Evolutionary conservation across 2,888 invertebrate genomes (phyloP), one percentile per base, ranked within the genome.

Genomic region (Catocala sponsa): DNA sequence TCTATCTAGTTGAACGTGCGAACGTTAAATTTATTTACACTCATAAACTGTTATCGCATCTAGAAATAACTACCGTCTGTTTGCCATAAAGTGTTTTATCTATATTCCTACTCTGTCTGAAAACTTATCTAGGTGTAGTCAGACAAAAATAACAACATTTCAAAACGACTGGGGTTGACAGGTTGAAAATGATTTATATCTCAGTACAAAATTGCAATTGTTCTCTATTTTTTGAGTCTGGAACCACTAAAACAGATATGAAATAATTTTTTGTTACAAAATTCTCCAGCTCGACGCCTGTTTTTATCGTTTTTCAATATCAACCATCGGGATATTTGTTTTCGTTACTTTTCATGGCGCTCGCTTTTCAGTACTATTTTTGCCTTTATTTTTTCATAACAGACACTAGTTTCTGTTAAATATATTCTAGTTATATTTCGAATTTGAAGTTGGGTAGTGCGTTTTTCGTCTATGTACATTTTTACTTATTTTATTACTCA

Each of bases 241-340:
- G 35, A 38, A 62, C 47, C 42, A 7, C 33, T 13, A 52, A 47
- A 49, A 13, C 12, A 52, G 53, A 33, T 6, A 15, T 35, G 53
- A 52, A 52, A 54, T 49, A 53, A 49, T 62, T 54, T 44, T 6
- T 53, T 51, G 47, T 53, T 43, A 54, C 72, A 50, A 60, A 67
- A 60, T 58, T 53, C 68, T 54, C 55, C 62, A 32, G 33, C 47
- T 65, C 63, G 44, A 10, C 47, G 55, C 55, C 15, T 25, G 25
- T 4, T 53, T 46, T 56, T 70, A 74, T 76, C 73, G 60, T 64
- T 63, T 71, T 61, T 64, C 63, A 57, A 41, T 71, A 73, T 66
- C 76, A 52, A 41, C 57, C 59, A 35, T 42, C 58, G 55, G 58
- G 63, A 58, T 58, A 43, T 73, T 73, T 66, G 54, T 61, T 70